These are phyloP conservation scores for Rhynchomys soricoides DNA, from an alignment of 2,113 vertebrate species.

Conservation along the genomic window DNA sequence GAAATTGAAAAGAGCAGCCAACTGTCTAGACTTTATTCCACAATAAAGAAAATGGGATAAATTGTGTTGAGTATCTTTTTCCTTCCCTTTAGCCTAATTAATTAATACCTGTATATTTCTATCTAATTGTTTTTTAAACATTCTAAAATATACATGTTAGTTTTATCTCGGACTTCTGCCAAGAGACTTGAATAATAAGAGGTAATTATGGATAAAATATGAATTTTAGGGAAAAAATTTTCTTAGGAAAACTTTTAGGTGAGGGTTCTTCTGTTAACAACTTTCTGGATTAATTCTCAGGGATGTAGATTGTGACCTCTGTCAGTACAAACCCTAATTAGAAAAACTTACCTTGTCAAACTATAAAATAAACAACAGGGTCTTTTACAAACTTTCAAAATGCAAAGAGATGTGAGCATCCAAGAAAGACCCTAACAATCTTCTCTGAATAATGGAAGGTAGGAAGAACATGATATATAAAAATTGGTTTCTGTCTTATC, in stretches of 20 bases:
- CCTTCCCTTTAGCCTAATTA: constrained; percentile 39
- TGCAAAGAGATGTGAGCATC: constrained; percentile 48
- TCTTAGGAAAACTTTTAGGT: constrained; percentile 57
- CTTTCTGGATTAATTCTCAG: constrained; percentile 50
- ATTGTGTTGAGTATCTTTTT: constrained; percentile 45
- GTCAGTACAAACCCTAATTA: neutral
- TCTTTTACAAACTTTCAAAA: constrained; percentile 50
- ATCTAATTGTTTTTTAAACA: constrained; percentile 51
- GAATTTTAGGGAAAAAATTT: constrained; percentile 48
- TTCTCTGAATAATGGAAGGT: neutral
- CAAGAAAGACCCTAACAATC: neutral
- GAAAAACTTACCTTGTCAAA: constrained; percentile 66
- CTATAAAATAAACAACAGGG: constrained; percentile 45
- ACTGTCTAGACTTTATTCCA: constrained; percentile 54
- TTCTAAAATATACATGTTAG: constrained; percentile 40
- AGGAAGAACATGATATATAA: constrained; percentile 44
- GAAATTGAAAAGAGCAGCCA: constrained; percentile 55
- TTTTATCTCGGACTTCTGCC: constrained; percentile 53
- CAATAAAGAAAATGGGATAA: constrained; percentile 57
- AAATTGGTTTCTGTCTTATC: constrained; percentile 56
- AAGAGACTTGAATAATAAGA: neutral
- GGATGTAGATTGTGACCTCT: neutral
- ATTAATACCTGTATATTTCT: constrained; percentile 42
- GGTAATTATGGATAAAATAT: constrained; percentile 28
- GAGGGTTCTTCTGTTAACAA: constrained; percentile 21